Conservation (phyloP, 1,140 invertebrate genomes). For the Hesperophylax magnus region DNA sequence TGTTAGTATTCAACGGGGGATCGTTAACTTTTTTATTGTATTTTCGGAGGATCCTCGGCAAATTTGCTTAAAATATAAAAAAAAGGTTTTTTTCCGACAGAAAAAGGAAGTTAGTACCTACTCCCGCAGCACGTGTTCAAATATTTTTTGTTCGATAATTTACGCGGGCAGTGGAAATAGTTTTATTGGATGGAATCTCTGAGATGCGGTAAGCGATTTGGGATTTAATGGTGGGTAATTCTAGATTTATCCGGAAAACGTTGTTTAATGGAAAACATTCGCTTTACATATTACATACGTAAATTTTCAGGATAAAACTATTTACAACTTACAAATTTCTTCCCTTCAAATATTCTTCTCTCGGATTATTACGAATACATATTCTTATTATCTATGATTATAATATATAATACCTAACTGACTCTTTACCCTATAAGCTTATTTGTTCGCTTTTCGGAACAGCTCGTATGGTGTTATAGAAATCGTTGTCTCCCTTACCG, state of each 20-base stretch:
- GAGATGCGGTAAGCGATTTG: neutral
- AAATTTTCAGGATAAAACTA: too few relatives aligned
- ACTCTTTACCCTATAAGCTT: too few relatives aligned
- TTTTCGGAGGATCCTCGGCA: constrained; percentile 19
- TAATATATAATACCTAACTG: too few relatives aligned
- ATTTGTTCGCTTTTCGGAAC: too few relatives aligned
- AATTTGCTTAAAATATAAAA: constrained; percentile 38
- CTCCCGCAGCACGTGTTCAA: constrained; percentile 19
- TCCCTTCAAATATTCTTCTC: too few relatives aligned
- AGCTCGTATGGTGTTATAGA: too few relatives aligned
- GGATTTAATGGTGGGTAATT: constrained; percentile 6
- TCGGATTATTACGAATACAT: too few relatives aligned
- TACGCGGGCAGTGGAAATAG: neutral
- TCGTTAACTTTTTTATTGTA: constrained; percentile 47
- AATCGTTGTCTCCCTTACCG: too few relatives aligned
- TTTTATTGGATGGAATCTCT: neutral
- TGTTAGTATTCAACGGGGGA: constrained; percentile 43
- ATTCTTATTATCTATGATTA: too few relatives aligned
- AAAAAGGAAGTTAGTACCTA: constrained; percentile 4
- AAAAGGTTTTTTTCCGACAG: neutral
- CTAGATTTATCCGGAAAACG: neutral
- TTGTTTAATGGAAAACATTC: too few relatives aligned
- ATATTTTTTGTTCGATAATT: constrained; percentile 21
- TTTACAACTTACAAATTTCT: too few relatives aligned
- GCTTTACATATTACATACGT: too few relatives aligned